Evolutionary conservation across 2,888 invertebrate genomes (phyloP), one percentile per base, ranked within the genome.

Genomic region (Keiferia lycopersicella): DNA sequence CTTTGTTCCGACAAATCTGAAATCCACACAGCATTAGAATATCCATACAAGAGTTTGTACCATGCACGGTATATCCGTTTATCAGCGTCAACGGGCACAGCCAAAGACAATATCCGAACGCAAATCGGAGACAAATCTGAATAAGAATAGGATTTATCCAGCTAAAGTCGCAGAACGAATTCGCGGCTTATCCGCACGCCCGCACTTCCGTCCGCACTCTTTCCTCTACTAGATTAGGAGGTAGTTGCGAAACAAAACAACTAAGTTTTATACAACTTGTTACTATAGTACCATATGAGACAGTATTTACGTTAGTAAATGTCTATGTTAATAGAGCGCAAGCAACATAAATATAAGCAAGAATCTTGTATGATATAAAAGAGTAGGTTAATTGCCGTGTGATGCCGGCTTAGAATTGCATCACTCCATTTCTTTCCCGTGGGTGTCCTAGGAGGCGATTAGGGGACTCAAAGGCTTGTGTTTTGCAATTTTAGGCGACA

Each of bases 161-260:
- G 4, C 11, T 51, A 51, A 20, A 22, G 51, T 51, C 20, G 12
- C 51, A 51, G 16, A 51, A 51, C 12, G 56, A 56, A 26, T 61
- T 61, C 62, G 34, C 53, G 45, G 51, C 34, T 62, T 62, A 62
- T 62, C 50, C 62, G 48, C 30, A 30, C 26, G 26, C 50, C 50
- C 20, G 50, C 11, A 20, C 41, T 51, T 51, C 41, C 41, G 41
- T 41, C 14, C 41, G 41, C 41, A 41, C 41, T 41, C 41, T 41
- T 41, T 41, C 14, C 41, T 41, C 41, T 41, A 14, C 14, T 41
- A 41, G 41, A 41, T 41, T 41, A 14, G 14, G 10, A 39, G 39
- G 41, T 41, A 41, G 41, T 41, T 8, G 14, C 41, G 14, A n/a
- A 41, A 41, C 12, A 12, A 41, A 14, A 41, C 14, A 14, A 14